A percentile compares a stretch with the other conserved stretches of the same genome.
These are phyloP conservation scores for Cacatua alba DNA, from an alignment of 2,113 vertebrate species.

Conservation along the genomic window DNA sequence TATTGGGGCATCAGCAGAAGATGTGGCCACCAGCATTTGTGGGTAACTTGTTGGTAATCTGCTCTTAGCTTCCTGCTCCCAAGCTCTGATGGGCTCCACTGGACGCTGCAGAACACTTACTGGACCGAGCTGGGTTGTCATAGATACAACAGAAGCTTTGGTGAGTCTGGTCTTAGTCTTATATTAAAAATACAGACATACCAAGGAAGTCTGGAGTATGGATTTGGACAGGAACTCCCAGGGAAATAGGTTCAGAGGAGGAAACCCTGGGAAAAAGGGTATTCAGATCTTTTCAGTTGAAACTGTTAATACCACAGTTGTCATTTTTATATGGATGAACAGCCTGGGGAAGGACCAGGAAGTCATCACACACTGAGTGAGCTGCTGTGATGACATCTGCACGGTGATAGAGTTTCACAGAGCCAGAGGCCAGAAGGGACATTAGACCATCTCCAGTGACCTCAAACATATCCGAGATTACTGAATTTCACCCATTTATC, in stretches of 20 bases:
- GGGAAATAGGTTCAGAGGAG: not conserved
- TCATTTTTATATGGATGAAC: not conserved
- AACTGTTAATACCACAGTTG: not conserved
- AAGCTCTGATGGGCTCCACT: not conserved
- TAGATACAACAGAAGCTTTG: not conserved
- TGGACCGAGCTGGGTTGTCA: not conserved
- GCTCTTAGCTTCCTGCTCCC: not conserved
- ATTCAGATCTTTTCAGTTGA: not conserved
- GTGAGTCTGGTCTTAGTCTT: not conserved
- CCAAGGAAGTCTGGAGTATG: fast-evolving
- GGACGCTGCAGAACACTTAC: not conserved
- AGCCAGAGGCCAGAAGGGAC: not conserved
- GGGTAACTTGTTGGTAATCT: not conserved
- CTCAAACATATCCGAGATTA: not conserved
- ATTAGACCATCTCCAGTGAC: not conserved
- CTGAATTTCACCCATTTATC: not conserved
- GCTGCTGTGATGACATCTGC: not conserved
- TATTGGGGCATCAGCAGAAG: not conserved
- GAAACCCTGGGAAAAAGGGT: not conserved
- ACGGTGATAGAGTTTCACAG: not conserved
- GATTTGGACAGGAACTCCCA: not conserved
- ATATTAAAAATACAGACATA: not conserved
- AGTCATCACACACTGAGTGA: fast-evolving
- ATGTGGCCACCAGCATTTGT: fast-evolving
- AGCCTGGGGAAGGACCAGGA: not conserved